A percentile compares a stretch with the other conserved stretches of the same genome.
Evolutionary conservation across 2,113 vertebrate species (phyloP).

Genomic region (Seriola dumerili): DNA sequence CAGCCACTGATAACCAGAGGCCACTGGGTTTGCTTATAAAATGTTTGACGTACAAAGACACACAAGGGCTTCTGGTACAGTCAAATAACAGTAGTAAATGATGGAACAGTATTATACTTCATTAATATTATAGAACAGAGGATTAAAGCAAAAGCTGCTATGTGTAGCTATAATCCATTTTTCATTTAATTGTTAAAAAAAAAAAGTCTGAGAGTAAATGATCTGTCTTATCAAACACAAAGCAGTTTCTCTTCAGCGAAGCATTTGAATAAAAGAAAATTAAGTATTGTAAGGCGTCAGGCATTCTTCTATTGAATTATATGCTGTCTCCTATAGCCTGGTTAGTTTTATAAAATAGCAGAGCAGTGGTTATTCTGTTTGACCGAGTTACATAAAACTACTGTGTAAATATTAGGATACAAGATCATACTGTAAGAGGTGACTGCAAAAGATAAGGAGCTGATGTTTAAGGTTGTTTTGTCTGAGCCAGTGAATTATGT

Average conservation of each 20-base stretch:
- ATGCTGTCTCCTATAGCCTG: background rate
- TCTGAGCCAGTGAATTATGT: background rate
- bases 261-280: background rate
- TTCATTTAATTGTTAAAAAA: too few relatives aligned
- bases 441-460: background rate
- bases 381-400: slow-evolving; percentile 17
- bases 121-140: background rate
- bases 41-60: background rate
- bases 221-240: slow-evolving; percentile 4
- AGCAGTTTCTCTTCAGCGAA: slow-evolving; percentile 3
- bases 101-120: background rate
- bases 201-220: background rate
- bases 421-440: background rate
- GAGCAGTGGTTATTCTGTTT: background rate
- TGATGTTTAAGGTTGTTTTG: background rate
- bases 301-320: background rate
- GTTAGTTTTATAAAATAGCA: background rate
- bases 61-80: background rate
- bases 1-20: slow-evolving; percentile 23
- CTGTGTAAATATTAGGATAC: slow-evolving; percentile 22
- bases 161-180: background rate
- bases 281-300: background rate
- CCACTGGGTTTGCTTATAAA: background rate
- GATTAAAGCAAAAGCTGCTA: background rate
- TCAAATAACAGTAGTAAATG: background rate